phyloP scores from a whole-genome alignment of 1,140 invertebrate species.

The Plectus sambesii region DNA sequence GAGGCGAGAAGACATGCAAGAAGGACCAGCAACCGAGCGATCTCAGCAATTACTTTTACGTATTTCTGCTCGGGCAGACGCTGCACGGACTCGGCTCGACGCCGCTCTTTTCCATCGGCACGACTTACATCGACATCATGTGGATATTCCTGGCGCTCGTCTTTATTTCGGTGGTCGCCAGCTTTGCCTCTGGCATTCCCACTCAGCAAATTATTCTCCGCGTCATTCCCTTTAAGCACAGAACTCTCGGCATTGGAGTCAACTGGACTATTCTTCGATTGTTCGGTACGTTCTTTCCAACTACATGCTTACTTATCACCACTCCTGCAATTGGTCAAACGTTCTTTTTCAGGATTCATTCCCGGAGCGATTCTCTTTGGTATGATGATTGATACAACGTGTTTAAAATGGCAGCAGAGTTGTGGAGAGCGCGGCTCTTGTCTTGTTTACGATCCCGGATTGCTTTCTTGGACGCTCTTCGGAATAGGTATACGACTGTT shows the following conservation, averaged over 20 bases:
- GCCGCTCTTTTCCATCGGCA: slow-evolving; percentile 44
- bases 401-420: slow-evolving; percentile 39
- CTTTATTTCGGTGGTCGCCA: slow-evolving; percentile 44
- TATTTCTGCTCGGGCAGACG: slow-evolving; percentile 41
- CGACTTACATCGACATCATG: slow-evolving; percentile 39
- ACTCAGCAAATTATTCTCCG: slow-evolving; percentile 45
- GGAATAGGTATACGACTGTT: slow-evolving; percentile 42
- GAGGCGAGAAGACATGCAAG: too few relatives aligned
- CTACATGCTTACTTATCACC: slow-evolving; percentile 3
- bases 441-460: slow-evolving; percentile 36
- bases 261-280: slow-evolving; percentile 43
- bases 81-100: slow-evolving; percentile 40
- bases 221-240: slow-evolving; percentile 43
- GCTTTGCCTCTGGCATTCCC: slow-evolving; percentile 43
- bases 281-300: slow-evolving; percentile 22
- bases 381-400: slow-evolving; percentile 43
- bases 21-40: slow-evolving; percentile 30
- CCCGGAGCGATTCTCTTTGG: slow-evolving; percentile 42
- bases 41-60: slow-evolving; percentile 40
- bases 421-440: slow-evolving; percentile 39
- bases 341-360: slow-evolving; percentile 36
- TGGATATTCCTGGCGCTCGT: slow-evolving; percentile 39
- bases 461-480: slow-evolving; percentile 42
- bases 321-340: slow-evolving; percentile 4
- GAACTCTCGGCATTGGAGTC: slow-evolving; percentile 42